Evolutionary conservation across 2,113 vertebrate species (phyloP).

Genomic region (Chaetops frenatus): DNA sequence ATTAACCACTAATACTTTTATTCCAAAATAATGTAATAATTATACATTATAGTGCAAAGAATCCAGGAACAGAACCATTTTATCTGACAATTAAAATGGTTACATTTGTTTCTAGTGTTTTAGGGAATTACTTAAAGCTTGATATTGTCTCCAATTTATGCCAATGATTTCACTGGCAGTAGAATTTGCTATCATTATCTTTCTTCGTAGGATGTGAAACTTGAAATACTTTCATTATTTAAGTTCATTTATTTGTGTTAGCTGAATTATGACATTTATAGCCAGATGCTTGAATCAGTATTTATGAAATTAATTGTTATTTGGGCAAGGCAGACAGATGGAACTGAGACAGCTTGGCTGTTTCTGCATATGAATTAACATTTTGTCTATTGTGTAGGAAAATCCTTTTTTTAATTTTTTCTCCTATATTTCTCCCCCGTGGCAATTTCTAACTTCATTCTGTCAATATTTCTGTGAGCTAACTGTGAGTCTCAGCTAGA

Average conservation of each 20-base stretch:
- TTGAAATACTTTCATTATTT: constrained; percentile 6
- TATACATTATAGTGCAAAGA: not conserved
- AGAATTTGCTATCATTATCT: not conserved
- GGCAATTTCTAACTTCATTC: not conserved
- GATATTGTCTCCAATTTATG: not conserved
- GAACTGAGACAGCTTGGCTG: not conserved
- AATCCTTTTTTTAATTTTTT: not conserved
- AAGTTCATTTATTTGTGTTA: not conserved
- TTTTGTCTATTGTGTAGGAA: not conserved
- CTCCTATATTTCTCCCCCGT: not conserved
- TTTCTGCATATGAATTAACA: constrained; percentile 3
- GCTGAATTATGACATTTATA: constrained; percentile 1
- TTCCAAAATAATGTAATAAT: not conserved
- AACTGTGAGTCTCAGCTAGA: not conserved
- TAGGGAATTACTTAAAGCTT: not conserved
- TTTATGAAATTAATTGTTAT: constrained; percentile 16
- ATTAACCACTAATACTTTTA: not conserved
- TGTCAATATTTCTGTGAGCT: not conserved
- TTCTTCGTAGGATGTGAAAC: not conserved
- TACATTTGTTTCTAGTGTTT: not conserved
- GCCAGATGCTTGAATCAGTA: not conserved
- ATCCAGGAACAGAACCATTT: not conserved
- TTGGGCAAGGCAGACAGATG: not conserved
- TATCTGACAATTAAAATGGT: not conserved
- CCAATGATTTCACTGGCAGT: not conserved